These are phyloP conservation scores for Eupsilia transversa DNA, from an alignment of 2,888 invertebrate genomes.

Conservation along the genomic window DNA sequence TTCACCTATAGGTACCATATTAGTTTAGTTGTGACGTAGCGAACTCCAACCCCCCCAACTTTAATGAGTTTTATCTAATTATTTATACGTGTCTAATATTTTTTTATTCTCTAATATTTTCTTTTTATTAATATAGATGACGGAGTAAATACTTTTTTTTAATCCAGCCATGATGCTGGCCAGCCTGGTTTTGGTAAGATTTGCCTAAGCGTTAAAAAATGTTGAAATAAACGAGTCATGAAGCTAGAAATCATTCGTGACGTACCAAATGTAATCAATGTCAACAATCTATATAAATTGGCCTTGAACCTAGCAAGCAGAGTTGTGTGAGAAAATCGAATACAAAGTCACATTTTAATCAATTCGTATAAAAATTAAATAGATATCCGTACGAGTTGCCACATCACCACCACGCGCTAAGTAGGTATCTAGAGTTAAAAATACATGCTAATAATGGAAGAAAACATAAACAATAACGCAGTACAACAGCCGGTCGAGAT, in stretches of 20 bases:
- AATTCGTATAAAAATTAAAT: no score
- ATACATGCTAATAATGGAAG: slow-evolving; percentile 13
- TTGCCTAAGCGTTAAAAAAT: background rate
- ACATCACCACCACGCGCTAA: no score
- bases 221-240: slow-evolving; percentile 10
- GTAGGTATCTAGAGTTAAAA: slow-evolving; percentile 28
- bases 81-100: no score
- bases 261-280: slow-evolving; percentile 24
- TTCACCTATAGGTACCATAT: no score
- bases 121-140: no score
- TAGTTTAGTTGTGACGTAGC: no score
- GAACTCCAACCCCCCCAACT: no score
- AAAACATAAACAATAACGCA: slow-evolving; percentile 28
- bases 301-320: slow-evolving; percentile 38
- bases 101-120: no score
- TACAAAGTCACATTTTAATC: slow-evolving; percentile 2
- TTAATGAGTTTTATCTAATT: no score
- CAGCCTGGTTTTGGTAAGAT: no score
- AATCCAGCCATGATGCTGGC: no score
- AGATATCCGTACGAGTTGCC: background rate
- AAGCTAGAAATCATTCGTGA: slow-evolving; percentile 14
- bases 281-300: slow-evolving; percentile 15
- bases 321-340: slow-evolving; percentile 12
- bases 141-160: no score
- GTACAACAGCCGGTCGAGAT: background rate